These are phyloP conservation scores for Neotragus pygmaeus DNA, from an alignment of 2,113 vertebrate genomes.

Conservation along the genomic window DNA sequence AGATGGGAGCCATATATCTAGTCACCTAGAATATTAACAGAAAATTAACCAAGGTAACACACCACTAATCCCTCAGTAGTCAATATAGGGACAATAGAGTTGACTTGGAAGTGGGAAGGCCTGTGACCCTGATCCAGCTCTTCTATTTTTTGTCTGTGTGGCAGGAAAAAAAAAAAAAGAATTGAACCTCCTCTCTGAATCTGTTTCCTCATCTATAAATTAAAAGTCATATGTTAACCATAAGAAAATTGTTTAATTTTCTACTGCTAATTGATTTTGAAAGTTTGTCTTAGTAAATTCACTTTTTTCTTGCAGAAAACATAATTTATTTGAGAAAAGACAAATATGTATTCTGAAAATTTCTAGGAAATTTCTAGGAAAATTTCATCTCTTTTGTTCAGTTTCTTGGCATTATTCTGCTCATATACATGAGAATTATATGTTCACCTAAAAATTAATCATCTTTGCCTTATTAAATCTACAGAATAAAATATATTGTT, in stretches of 20 bases:
- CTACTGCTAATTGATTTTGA: background rate
- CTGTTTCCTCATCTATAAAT: background rate
- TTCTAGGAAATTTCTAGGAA: background rate
- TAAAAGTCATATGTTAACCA: background rate
- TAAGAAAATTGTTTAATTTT: background rate
- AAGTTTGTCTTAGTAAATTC: background rate
- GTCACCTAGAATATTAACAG: background rate
- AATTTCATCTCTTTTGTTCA: background rate
- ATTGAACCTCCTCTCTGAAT: background rate
- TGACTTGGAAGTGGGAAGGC: background rate
- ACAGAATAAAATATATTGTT: background rate
- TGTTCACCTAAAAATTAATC: background rate
- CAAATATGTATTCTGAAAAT: background rate
- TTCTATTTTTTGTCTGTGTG: background rate
- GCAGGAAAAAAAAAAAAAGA: background rate
- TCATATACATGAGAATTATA: background rate
- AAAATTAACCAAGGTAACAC: background rate
- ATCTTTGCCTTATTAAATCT: background rate
- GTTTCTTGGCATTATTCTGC: background rate
- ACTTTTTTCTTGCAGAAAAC: background rate
- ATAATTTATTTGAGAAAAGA: background rate
- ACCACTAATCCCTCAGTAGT: background rate
- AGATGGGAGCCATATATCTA: background rate
- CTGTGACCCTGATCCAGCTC: background rate
- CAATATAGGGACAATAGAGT: rapidly evolving